Conservation (phyloP, 2,113 vertebrate genomes). For the Tricholaema leucomelas region DNA sequence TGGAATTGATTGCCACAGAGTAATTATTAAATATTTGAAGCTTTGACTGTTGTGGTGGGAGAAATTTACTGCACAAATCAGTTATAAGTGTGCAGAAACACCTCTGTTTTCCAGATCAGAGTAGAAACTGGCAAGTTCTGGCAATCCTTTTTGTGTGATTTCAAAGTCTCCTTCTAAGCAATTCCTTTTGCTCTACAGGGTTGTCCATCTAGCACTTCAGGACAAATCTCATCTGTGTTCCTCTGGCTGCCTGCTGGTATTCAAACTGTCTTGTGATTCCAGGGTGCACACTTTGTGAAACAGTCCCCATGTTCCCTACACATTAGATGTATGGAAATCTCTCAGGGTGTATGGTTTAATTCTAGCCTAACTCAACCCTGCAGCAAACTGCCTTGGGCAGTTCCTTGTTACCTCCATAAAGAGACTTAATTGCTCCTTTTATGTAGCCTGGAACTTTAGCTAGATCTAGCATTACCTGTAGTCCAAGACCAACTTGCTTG, state of each 20-base stretch:
- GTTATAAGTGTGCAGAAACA: background rate
- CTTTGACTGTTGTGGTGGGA: background rate
- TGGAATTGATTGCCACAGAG: background rate
- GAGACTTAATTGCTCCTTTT: constrained; percentile 12
- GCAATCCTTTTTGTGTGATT: background rate
- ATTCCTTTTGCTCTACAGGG: background rate
- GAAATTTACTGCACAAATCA: background rate
- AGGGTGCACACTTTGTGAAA: background rate
- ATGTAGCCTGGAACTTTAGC: constrained; percentile 2
- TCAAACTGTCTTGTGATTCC: background rate
- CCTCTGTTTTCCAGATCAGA: background rate
- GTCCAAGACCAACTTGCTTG: constrained; percentile 10
- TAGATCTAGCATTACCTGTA: constrained; percentile 19
- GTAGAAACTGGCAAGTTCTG: background rate
- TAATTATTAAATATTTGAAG: background rate
- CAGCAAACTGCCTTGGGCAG: background rate
- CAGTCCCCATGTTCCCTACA: background rate
- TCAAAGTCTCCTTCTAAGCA: background rate
- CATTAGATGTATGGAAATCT: background rate
- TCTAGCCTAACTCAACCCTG: background rate
- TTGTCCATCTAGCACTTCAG: background rate
- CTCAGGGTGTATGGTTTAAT: background rate
- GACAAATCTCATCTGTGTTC: background rate
- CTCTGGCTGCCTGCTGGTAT: background rate
- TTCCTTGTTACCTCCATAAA: background rate